Percentiles rank a stretch among this genome's conserved stretches.
These are phyloP conservation scores for Mythimna ferrago DNA, from an alignment of 2,888 invertebrate species.

Conservation along the genomic window DNA sequence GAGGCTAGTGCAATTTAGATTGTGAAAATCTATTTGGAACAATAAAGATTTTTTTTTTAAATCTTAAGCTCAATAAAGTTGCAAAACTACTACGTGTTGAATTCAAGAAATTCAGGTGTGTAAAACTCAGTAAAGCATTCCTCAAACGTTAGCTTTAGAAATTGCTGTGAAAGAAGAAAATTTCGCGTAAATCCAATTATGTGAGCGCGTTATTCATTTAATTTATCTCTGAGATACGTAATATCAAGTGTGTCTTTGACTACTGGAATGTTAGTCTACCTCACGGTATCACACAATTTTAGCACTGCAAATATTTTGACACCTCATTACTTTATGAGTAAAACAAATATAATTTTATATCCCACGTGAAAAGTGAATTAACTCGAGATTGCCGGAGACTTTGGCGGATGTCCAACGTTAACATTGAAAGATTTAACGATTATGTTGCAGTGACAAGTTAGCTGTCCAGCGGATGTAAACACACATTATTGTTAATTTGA, in stretches of 20 bases:
- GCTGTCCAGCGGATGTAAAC: constrained; percentile 32
- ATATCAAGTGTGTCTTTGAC: no score
- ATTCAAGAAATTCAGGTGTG: neutral
- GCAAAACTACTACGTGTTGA: neutral
- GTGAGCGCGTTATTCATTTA: neutral
- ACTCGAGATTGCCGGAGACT: constrained; percentile 14
- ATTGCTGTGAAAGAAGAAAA: neutral
- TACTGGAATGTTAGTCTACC: neutral
- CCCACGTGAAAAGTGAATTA: constrained; percentile 4
- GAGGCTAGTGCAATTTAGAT: no score
- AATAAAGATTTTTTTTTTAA: no score
- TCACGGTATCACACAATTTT: neutral
- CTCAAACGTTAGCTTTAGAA: neutral
- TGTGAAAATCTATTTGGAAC: no score
- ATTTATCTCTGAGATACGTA: neutral
- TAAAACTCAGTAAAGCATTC: no score
- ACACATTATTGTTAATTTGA: constrained; percentile 30
- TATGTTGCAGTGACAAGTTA: constrained; percentile 47
- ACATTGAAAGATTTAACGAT: constrained; percentile 41
- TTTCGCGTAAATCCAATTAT: neutral
- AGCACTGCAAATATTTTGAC: constrained; percentile 5
- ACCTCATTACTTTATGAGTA: constrained; percentile 12
- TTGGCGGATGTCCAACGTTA: constrained; percentile 54
- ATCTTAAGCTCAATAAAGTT: no score
- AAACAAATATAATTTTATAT: constrained; percentile 16